phyloP scores from a whole-genome alignment of 2,888 invertebrate genomes.

The Tetropium fuscum region DNA sequence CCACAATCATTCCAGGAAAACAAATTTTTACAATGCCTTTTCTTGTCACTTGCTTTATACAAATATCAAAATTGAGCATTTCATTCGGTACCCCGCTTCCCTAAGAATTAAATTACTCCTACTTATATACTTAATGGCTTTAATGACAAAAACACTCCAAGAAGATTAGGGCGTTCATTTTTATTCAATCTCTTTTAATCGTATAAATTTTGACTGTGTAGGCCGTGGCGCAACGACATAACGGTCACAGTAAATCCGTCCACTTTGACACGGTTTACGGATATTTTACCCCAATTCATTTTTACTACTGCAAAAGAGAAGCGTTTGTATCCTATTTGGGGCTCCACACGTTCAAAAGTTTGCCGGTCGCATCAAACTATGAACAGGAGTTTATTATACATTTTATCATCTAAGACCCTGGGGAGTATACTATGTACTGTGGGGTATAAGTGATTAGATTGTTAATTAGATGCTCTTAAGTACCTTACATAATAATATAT shows the following conservation, averaged over 20 bases:
- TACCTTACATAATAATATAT: no score
- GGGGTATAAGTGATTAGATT: no score
- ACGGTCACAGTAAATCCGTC: slow-evolving; percentile 14
- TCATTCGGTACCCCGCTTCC: slow-evolving; percentile 7
- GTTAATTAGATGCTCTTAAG: no score
- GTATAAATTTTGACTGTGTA: slow-evolving; percentile 17
- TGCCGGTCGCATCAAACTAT: no score
- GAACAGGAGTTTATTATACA: no score
- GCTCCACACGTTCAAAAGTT: no score
- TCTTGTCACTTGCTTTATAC: slow-evolving; percentile 16
- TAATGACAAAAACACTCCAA: slow-evolving; percentile 17
- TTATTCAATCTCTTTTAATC: slow-evolving; percentile 27
- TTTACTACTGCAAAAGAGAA: slow-evolving; percentile 10
- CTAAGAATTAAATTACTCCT: slow-evolving; percentile 20
- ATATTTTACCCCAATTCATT: slow-evolving; percentile 20
- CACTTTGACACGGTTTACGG: slow-evolving; percentile 16
- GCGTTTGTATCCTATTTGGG: slow-evolving; percentile 2
- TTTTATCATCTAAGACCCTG: no score
- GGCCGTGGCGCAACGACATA: slow-evolving; percentile 3
- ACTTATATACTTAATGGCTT: slow-evolving; percentile 14
- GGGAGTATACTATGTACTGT: no score
- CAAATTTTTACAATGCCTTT: slow-evolving; percentile 33
- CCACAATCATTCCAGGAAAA: slow-evolving; percentile 28
- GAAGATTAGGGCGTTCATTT: slow-evolving; percentile 21
- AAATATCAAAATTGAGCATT: slow-evolving; percentile 22